phyloP scores from a whole-genome alignment of 2,113 vertebrate genomes.

The Microcebus tavaratra region DNA sequence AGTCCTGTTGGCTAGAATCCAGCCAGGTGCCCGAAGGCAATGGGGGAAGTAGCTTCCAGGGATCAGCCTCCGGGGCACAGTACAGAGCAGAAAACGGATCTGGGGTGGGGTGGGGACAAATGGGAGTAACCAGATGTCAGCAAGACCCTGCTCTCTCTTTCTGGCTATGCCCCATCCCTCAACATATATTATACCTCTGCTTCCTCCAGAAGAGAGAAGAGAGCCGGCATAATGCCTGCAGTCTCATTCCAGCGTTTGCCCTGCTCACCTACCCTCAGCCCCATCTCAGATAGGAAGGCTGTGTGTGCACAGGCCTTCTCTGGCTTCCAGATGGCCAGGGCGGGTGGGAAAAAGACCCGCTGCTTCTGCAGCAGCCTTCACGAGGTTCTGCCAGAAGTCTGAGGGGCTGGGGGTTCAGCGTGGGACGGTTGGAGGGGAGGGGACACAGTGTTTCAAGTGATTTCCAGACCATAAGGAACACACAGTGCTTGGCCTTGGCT shows the following conservation, averaged over 20 bases:
- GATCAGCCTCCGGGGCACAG: background rate
- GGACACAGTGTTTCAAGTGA: constrained; percentile 24
- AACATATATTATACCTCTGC: constrained; percentile 23
- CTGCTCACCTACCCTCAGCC: constrained; percentile 51
- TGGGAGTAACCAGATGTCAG: background rate
- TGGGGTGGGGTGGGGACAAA: background rate
- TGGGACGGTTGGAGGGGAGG: background rate
- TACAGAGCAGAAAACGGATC: background rate
- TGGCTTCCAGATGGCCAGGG: constrained; percentile 71
- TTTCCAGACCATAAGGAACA: constrained; percentile 68
- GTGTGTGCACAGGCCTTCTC: constrained; percentile 69
- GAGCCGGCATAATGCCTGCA: constrained; percentile 43
- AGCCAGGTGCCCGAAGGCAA: background rate
- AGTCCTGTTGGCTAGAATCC: too few species aligned
- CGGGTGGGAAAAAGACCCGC: too few species aligned
- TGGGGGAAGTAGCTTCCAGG: background rate
- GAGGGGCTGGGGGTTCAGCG: background rate
- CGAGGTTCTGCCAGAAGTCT: background rate
- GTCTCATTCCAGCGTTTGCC: constrained; percentile 19
- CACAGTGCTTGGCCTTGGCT: constrained; percentile 45
- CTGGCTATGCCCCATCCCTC: constrained; percentile 6
- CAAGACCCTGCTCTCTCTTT: background rate
- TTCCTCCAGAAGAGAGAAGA: constrained; percentile 64
- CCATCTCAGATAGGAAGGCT: constrained; percentile 55
- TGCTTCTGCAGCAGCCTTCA: constrained; percentile 1